Conservation (phyloP, 2,113 vertebrate species). For the Rhynchopsitta pachyrhyncha region DNA sequence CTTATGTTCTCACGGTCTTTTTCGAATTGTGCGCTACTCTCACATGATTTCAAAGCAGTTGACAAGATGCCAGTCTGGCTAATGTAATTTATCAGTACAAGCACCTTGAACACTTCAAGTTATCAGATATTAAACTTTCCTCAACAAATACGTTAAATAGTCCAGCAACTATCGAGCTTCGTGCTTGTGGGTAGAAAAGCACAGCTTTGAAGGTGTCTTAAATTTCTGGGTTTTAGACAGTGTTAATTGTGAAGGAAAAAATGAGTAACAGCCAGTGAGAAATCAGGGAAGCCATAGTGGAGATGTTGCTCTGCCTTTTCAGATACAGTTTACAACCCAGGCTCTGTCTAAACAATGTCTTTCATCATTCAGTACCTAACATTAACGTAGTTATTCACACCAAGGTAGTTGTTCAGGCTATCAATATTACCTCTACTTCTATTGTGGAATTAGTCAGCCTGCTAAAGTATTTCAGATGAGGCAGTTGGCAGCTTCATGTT, state of each 20-base stretch:
- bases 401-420: not conserved
- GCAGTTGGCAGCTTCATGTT: not conserved
- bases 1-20: not conserved
- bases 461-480: not conserved
- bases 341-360: not conserved
- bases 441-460: not conserved
- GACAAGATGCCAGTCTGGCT: not conserved
- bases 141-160: not conserved
- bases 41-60: not conserved
- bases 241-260: not conserved
- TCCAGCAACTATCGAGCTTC: not conserved
- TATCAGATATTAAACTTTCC: not conserved
- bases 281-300: not conserved
- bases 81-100: not conserved
- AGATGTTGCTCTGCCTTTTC: not conserved
- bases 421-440: not conserved
- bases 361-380: not conserved
- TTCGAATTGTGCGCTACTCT: not conserved
- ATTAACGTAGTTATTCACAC: not conserved
- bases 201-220: not conserved
- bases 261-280: not conserved
- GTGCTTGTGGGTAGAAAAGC: not conserved
- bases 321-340: not conserved
- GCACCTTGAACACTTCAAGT: not conserved
- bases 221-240: not conserved